Base-by-base conservation (phyloP, 2,888 invertebrate species). In the Alsophila aescularia region DNA sequence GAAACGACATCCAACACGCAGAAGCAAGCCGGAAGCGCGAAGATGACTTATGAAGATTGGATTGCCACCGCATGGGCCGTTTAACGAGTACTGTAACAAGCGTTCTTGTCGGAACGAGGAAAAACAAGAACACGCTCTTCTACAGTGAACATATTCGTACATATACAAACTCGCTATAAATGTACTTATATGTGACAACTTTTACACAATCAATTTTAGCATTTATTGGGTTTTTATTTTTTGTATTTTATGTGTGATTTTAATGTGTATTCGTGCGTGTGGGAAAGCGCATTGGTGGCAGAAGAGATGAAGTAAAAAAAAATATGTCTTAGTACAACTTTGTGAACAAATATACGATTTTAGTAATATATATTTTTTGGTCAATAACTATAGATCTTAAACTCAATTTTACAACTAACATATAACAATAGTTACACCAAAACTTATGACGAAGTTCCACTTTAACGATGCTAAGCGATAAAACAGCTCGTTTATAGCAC, bases 11-110 rank as follows among this genome's bases (percentile, higher is more conserved):
- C 2, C 2, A 18, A 18, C 2, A 5, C 3, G 0, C 47, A 12
- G 29, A 50, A 45, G 44, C 31, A n/a, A 14, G 35, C 37, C 43
- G 37, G 35, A 50, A 35, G 44, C 29, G 40, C 37, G 37, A 43
- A 48, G 34, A 55, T 45, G 55, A 50, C 50, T 55, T 55, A 55
- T 50, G 55, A 55, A 50, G 55, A 55, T 55, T 55, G 50, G 55
- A 55, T 55, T 55, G 55, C 50, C 36, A 32, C 12, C 48, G 10
- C 34, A 43, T 31, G 47, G 21, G 29, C 36, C 16, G 14, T 45
- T 48, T 32, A 37, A 54, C 45, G 45, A 52, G 40, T 41, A 40
- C 44, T 40, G 39, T 52, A 24, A 42, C 45, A 45, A 45, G 52
- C 18, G 41, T 21, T 15, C 53, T 48, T 53, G 45, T 18, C 16